Percentiles rank a stretch among this genome's conserved stretches.
These are phyloP conservation scores for Dasypolia templi DNA, from an alignment of 2,888 invertebrate genomes.

Conservation along the genomic window DNA sequence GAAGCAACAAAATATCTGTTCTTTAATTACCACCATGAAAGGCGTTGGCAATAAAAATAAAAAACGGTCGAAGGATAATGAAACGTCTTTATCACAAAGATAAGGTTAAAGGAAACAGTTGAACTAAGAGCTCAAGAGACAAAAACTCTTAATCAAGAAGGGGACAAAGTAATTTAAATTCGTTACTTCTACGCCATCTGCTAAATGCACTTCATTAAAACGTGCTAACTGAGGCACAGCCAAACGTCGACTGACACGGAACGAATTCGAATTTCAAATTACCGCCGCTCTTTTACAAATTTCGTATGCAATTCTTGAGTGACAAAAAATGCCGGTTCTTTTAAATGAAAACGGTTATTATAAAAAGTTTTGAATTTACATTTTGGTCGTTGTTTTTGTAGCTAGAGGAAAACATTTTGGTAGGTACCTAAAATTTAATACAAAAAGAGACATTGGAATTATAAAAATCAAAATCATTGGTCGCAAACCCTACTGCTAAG, in stretches of 20 bases:
- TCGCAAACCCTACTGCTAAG: too few relatives aligned
- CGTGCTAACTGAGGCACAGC: conserved; percentile 77
- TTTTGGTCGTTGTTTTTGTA: conserved; percentile 35
- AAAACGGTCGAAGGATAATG: conserved; percentile 80
- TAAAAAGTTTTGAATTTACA: conserved; percentile 53
- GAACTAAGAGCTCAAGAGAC: conserved; percentile 70
- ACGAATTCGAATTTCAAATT: conserved; percentile 84
- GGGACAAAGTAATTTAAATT: conserved; percentile 82
- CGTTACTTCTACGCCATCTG: conserved; percentile 81
- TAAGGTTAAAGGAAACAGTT: conserved; percentile 72
- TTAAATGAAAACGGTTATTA: conserved; percentile 62
- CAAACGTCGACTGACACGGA: conserved; percentile 73
- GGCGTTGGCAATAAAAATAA: conserved; percentile 66
- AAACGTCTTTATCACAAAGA: conserved; percentile 81
- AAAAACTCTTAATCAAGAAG: conserved; percentile 78
- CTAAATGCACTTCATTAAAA: conserved; percentile 85
- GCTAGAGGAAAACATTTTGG: background rate
- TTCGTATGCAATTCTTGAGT: conserved; percentile 75
- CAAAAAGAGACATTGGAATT: too few relatives aligned
- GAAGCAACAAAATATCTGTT: conserved; percentile 66
- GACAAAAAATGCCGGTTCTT: conserved; percentile 62
- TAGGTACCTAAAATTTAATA: too few relatives aligned
- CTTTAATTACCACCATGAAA: conserved; percentile 77
- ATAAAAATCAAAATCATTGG: too few relatives aligned
- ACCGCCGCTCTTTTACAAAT: conserved; percentile 78